Percentiles rank a stretch among this genome's conserved stretches.
Conservation (phyloP, 2,113 vertebrate species). For the Cariama cristata region DNA sequence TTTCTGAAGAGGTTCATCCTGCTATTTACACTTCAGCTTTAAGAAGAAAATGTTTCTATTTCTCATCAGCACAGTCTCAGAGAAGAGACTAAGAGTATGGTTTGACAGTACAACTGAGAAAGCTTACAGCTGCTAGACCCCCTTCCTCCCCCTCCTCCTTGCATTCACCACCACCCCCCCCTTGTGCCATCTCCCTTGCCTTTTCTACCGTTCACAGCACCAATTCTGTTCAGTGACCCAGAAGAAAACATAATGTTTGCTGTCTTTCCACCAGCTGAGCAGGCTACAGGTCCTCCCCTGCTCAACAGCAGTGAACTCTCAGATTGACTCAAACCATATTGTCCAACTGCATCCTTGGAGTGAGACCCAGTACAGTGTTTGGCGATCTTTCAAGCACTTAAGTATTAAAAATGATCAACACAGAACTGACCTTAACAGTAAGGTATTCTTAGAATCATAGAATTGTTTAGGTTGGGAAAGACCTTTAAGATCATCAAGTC, state of each 20-base stretch:
- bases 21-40: neutral
- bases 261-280: neutral
- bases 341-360: neutral
- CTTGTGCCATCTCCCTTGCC: neutral
- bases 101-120: neutral
- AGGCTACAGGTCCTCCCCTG: neutral
- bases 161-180: neutral
- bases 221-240: neutral
- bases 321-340: neutral
- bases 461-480: neutral
- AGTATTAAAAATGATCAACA: neutral
- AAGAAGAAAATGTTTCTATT: neutral
- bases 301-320: neutral
- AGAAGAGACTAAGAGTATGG: neutral
- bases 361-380: neutral
- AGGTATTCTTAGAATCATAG: neutral
- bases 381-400: neutral
- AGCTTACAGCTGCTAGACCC: neutral
- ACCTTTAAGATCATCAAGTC: neutral
- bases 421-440: neutral
- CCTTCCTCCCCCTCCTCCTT: neutral
- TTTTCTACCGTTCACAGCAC: neutral
- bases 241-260: neutral
- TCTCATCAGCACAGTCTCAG: neutral
- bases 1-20: neutral